Evolutionary conservation across 2,113 vertebrate species (phyloP).

Genomic region (Parotia lawesii): DNA sequence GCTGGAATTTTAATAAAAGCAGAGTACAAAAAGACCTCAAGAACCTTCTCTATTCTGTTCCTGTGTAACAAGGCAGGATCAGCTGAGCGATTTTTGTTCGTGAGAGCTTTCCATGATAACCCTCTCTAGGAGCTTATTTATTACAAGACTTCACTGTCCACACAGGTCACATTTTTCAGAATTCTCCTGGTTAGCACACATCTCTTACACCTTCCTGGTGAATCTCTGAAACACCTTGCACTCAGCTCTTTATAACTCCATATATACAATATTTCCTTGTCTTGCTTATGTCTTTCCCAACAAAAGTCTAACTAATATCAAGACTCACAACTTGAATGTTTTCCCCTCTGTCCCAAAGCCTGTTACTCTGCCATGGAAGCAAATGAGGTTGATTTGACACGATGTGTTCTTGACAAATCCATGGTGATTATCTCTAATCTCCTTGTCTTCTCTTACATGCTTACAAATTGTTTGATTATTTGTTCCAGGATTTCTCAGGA

Average conservation of each 20-base stretch:
- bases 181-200: not conserved
- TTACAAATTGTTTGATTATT: not conserved
- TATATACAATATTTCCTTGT: not conserved
- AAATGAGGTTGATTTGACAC: not conserved
- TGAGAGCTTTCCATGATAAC: not conserved
- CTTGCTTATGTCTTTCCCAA: not conserved
- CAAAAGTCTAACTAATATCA: not conserved
- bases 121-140: not conserved
- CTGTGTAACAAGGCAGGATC: not conserved
- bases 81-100: not conserved
- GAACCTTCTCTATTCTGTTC: not conserved
- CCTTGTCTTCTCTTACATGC: not conserved
- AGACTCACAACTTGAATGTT: not conserved
- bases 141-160: not conserved
- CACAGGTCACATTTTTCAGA: not conserved
- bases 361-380: not conserved
- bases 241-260: not conserved
- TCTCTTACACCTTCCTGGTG: not conserved
- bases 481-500: not conserved
- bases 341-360: not conserved
- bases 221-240: not conserved
- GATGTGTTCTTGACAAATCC: slow-evolving; percentile 17
- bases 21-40: not conserved
- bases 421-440: not conserved
- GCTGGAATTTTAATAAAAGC: not conserved